A percentile compares a stretch with the other conserved stretches of the same genome.
phyloP scores from a whole-genome alignment of 92 coral and sea anemone genomes.

The Metridium senile region DNA sequence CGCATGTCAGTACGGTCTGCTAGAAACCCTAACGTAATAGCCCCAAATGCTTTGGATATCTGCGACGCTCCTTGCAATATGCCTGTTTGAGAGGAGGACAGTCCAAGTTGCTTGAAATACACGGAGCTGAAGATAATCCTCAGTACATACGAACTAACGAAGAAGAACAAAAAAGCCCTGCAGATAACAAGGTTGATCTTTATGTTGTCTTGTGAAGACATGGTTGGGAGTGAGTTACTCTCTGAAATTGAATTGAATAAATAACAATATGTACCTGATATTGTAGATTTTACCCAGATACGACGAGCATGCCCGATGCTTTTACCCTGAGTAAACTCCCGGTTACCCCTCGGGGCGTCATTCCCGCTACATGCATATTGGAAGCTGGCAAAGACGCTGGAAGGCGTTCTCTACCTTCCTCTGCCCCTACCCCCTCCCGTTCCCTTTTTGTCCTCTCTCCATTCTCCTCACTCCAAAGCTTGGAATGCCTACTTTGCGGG shows the following conservation, averaged over 20 bases:
- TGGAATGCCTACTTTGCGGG: too few relatives aligned
- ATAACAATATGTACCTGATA: background rate
- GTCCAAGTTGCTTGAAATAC: slow-evolving; percentile 33
- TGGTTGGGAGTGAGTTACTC: background rate
- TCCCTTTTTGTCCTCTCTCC: too few relatives aligned
- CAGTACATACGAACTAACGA: slow-evolving; percentile 1
- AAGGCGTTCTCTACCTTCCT: too few relatives aligned
- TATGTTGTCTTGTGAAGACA: background rate
- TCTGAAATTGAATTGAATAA: background rate
- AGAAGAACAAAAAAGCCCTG: slow-evolving; percentile 30
- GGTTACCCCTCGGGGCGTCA: too few relatives aligned
- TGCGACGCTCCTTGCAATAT: slow-evolving; percentile 18
- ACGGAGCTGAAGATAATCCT: slow-evolving; percentile 6
- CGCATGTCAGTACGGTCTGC: slow-evolving; percentile 25
- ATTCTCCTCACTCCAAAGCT: too few relatives aligned
- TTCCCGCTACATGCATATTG: too few relatives aligned
- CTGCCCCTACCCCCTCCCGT: too few relatives aligned
- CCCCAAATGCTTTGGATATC: slow-evolving; percentile 19
- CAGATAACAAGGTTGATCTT: slow-evolving; percentile 2
- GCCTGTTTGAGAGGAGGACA: slow-evolving; percentile 26
- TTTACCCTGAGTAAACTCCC: too few relatives aligned
- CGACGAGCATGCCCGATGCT: too few relatives aligned
- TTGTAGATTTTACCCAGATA: too few relatives aligned
- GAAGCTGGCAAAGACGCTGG: too few relatives aligned
- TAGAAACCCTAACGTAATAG: slow-evolving; percentile 15